Evolutionary conservation across 2,113 vertebrate genomes (phyloP).

Genomic region (Laticauda laticaudata): DNA sequence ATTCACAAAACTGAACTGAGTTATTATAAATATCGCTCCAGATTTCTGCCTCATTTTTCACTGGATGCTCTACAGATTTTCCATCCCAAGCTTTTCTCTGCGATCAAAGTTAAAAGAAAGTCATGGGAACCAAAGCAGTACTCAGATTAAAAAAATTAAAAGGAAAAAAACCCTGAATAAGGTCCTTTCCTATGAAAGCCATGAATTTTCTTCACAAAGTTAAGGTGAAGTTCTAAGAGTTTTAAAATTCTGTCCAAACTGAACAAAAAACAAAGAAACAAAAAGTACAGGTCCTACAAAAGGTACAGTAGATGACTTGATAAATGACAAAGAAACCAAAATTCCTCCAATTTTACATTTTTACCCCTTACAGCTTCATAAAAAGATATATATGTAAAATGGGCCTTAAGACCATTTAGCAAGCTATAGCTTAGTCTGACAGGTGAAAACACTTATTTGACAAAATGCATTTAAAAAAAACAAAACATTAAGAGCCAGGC

Average conservation of each 20-base stretch:
- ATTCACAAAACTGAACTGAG: constrained; percentile 59
- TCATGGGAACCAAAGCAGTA: not conserved
- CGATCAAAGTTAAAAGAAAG: constrained; percentile 1
- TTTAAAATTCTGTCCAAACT: constrained; percentile 39
- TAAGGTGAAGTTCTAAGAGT: constrained; percentile 57
- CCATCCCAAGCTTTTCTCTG: constrained; percentile 32
- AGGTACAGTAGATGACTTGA: not conserved
- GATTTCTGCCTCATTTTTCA: constrained; percentile 51
- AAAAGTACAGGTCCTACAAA: not conserved
- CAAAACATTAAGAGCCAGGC: not conserved
- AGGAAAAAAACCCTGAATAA: constrained; percentile 1
- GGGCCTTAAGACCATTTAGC: not conserved
- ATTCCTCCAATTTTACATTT: constrained; percentile 21
- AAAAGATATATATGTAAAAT: not conserved
- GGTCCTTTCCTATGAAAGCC: constrained; percentile 18
- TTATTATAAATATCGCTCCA: constrained; percentile 44
- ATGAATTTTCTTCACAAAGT: constrained; percentile 2
- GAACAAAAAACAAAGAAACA: constrained; percentile 6
- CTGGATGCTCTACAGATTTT: constrained; percentile 41
- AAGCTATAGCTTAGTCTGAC: not conserved
- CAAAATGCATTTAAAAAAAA: not conserved
- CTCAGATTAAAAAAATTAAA: not conserved
- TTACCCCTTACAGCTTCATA: not conserved
- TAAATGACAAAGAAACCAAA: constrained; percentile 16
- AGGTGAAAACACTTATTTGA: constrained; percentile 6